Base-by-base conservation (phyloP, 2,888 invertebrate genomes). In the Thymelicus lineola region DNA sequence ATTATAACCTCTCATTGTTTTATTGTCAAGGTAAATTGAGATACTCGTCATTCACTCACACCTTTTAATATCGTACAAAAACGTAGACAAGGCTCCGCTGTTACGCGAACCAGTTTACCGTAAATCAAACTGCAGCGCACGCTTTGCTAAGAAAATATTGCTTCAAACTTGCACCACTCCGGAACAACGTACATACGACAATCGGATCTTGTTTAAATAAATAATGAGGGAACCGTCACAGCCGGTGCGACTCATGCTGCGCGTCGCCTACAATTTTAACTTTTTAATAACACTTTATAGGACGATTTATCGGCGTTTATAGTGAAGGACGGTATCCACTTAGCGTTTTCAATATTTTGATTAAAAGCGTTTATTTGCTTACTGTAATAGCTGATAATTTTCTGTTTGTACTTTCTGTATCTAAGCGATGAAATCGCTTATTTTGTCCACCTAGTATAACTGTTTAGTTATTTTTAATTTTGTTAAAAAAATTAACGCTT, bases 181-280 rank as follows among this genome's bases (percentile, higher is more conserved):
- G 66, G 72, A 77, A 75, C 75, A 78, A 75, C 76, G 82, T 83
- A 87, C 87, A 85, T 83, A 87, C 89, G 89, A 87, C 90, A 89
- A 90, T 90, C 88, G 90, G 87, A 90, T 89, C 83, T 80, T 79
- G 83, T 79, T 88, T 92, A 89, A 93, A 93, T 93, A 91, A 89
- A 88, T 90, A 87, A 93, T 88, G 87, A 91, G 92, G 86, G 92
- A 92, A 91, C 79, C 72, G 72, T 72, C 71, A 79, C 89, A 89
- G 79, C 81, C 82, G 89, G 81, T 74, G 77, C 70, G 75, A n/a
- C n/a, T n/a, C n/a, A n/a, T n/a, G n/a, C n/a, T n/a, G 77, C 80
- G 75, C 76, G 78, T 28, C 67, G 60, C 42, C 45, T 66, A 80
- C 80, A 79, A 80, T 81, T 77, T 79, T 75, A 79, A 80, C 84